These are phyloP conservation scores for Mnemiopsis leidyi DNA, from an alignment of 37 sponge, comb jelly and placozoan species.

Conservation along the genomic window DNA sequence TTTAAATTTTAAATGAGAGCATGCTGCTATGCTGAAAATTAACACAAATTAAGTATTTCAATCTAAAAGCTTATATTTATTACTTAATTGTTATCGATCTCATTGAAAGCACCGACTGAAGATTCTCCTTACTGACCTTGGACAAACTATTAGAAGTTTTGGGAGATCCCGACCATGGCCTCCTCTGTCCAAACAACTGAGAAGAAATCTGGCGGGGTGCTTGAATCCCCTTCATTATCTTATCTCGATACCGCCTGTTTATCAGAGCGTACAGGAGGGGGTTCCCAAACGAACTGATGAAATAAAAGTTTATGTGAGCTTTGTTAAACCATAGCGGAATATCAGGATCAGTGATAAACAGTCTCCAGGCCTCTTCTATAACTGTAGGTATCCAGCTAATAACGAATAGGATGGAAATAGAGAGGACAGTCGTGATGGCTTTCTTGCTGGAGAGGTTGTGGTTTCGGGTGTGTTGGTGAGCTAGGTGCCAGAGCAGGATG, in stretches of 20 bases:
- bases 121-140: no score
- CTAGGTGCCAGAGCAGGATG: background rate
- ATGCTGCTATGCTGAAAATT: no score
- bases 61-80: no score
- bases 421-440: constrained; percentile 21
- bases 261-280: constrained; percentile 37
- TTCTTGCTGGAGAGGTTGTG: constrained; percentile 33
- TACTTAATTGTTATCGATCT: no score
- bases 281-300: constrained; percentile 27
- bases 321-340: constrained; percentile 62
- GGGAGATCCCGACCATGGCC: no score
- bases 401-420: constrained; percentile 44
- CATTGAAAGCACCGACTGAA: no score
- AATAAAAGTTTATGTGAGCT: constrained; percentile 60
- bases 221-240: background rate
- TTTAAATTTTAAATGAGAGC: no score
- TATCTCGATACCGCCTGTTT: constrained; percentile 1
- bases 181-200: no score
- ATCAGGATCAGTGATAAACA: background rate
- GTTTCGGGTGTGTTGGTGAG: background rate
- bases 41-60: no score
- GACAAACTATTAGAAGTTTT: no score
- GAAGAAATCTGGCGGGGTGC: no score
- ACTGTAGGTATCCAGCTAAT: constrained; percentile 26
- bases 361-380: constrained; percentile 39